Conservation (phyloP, 64 coral and sea anemone genomes). For the Cladopsammia gracilis region DNA sequence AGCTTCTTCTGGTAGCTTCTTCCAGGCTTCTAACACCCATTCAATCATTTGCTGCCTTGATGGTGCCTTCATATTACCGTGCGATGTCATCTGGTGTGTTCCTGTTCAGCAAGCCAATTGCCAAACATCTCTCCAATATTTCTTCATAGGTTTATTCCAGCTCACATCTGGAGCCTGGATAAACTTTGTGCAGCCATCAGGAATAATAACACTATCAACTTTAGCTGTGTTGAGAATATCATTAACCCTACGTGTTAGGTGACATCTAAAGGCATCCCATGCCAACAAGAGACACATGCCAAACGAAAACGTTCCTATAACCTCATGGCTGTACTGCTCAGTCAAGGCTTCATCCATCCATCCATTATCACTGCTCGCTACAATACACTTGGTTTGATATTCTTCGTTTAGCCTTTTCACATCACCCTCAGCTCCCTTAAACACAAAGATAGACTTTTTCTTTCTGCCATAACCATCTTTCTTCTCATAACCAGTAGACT, state of each 20-base stretch:
- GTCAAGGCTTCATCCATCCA: conserved; percentile 76
- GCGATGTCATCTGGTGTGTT: conserved; percentile 68
- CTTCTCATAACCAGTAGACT: conserved; percentile 54
- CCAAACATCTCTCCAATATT: conserved; percentile 66
- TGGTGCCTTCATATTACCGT: conserved; percentile 75
- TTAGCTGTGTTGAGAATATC: conserved; percentile 15
- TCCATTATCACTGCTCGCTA: conserved; percentile 69
- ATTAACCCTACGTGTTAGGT: conserved; percentile 37
- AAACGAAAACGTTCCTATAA: conserved; percentile 67
- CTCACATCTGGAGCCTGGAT: conserved; percentile 47
- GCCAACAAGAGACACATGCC: conserved; percentile 54
- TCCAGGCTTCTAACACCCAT: conserved; percentile 3
- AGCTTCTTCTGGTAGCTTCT: too few species aligned
- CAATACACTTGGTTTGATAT: conserved; percentile 65
- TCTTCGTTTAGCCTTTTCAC: conserved; percentile 55
- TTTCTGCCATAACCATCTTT: too few species aligned
- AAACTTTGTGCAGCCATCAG: conserved; percentile 38
- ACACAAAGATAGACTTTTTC: conserved; percentile 65
- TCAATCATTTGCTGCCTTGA: conserved; percentile 68
- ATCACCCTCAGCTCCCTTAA: conserved; percentile 63
- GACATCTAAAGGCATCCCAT: conserved; percentile 63
- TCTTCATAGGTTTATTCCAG: conserved; percentile 26
- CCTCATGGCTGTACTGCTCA: conserved; percentile 60
- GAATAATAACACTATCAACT: conserved; percentile 13
- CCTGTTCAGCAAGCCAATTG: conserved; percentile 60